Percentiles rank a stretch among this genome's conserved stretches.
These are phyloP conservation scores for Neopipo cinnamomea DNA, from an alignment of 2,113 vertebrate genomes.

Conservation along the genomic window DNA sequence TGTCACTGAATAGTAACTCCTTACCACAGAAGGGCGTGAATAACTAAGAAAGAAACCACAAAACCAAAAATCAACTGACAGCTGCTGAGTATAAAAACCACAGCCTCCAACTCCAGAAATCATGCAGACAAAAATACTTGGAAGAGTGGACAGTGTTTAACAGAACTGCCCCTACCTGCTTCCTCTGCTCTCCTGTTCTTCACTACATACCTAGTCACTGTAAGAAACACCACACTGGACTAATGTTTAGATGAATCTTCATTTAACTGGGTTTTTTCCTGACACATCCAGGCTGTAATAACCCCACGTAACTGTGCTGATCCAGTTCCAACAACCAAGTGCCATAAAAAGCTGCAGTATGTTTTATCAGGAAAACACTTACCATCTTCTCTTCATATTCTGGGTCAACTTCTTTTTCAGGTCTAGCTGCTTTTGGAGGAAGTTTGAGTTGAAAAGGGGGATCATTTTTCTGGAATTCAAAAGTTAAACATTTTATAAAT, in stretches of 20 bases:
- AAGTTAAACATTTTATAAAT: not conserved
- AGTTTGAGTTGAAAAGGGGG: constrained; percentile 77
- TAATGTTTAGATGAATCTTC: not conserved
- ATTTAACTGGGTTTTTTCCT: not conserved
- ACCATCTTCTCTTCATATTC: constrained; percentile 89
- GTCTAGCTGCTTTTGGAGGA: constrained; percentile 75
- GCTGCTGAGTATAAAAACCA: not conserved
- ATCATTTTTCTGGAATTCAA: constrained; percentile 75
- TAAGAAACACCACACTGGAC: not conserved
- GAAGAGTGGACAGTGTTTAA: not conserved
- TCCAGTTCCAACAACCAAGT: not conserved
- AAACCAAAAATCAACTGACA: not conserved
- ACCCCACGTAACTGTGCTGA: not conserved
- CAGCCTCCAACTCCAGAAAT: not conserved
- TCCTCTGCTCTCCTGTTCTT: not conserved
- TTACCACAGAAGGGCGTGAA: not conserved
- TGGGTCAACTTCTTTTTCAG: constrained; percentile 79
- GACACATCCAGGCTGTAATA: not conserved
- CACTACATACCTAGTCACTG: not conserved
- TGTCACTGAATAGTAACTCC: not conserved
- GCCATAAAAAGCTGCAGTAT: not conserved
- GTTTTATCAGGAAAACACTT: constrained; percentile 26
- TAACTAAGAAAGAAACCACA: not conserved
- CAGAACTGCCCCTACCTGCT: not conserved
- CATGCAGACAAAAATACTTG: not conserved